Evolutionary conservation across 2,888 invertebrate species (phyloP).

Genomic region (Conomelus anceps): DNA sequence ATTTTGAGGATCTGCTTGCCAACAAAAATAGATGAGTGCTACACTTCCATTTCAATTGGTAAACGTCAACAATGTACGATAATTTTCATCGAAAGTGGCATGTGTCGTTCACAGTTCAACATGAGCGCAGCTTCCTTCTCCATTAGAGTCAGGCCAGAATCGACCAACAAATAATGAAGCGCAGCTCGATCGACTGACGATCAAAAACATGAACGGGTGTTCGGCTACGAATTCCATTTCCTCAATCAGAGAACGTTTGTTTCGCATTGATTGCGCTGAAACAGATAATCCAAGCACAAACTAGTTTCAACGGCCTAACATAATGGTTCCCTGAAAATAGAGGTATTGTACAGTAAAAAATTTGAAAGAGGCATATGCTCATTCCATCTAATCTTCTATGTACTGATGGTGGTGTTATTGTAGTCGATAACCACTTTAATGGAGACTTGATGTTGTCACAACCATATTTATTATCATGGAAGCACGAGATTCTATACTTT

Average conservation of each 20-base stretch:
- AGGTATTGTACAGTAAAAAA: too few species aligned
- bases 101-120: slow-evolving; percentile 3
- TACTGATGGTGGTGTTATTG: too few species aligned
- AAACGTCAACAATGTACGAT: too few species aligned
- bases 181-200: slow-evolving; percentile 10
- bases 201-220: slow-evolving; percentile 42
- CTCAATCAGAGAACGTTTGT: slow-evolving; percentile 24
- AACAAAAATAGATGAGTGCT: neutral
- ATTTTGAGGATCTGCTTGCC: neutral
- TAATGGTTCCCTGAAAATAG: too few species aligned
- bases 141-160: neutral
- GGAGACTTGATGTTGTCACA: too few species aligned
- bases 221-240: slow-evolving; percentile 39
- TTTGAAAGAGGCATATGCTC: too few species aligned
- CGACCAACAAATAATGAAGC: slow-evolving; percentile 6
- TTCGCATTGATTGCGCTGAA: neutral
- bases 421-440: too few species aligned
- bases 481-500: too few species aligned
- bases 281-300: slow-evolving; percentile 6
- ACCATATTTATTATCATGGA: too few species aligned
- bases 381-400: too few species aligned
- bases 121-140: neutral
- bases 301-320: neutral
- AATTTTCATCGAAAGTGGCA: too few species aligned
- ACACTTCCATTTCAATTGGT: neutral